These are phyloP conservation scores for Prostheceraeus crozeri DNA, from an alignment of 2,888 invertebrate genomes.

Conservation along the genomic window DNA sequence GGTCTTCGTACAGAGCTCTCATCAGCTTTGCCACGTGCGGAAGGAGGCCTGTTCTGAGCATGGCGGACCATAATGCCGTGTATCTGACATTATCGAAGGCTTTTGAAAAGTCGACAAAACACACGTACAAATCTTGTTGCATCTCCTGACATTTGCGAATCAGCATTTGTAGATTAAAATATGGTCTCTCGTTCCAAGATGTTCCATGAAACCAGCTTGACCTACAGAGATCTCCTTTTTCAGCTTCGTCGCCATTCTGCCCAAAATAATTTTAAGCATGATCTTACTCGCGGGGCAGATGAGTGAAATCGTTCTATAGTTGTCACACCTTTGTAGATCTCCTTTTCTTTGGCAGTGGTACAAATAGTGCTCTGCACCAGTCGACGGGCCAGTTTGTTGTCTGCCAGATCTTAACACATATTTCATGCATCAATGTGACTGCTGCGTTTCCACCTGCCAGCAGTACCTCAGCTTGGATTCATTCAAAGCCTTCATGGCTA, in stretches of 20 bases:
- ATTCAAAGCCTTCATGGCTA: too few species aligned
- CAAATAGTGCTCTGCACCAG: neutral
- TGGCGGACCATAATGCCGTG: neutral
- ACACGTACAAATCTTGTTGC: too few species aligned
- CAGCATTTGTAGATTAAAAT: neutral
- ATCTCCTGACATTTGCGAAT: too few species aligned
- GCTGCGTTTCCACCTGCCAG: neutral
- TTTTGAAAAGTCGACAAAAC: constrained; percentile 1
- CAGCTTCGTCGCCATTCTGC: neutral
- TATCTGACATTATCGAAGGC: constrained; percentile 5
- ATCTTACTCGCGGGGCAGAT: constrained; percentile 1
- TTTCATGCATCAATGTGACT: neutral
- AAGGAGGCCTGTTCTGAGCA: too few species aligned
- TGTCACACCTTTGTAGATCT: neutral
- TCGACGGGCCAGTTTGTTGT: neutral
- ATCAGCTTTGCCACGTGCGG: neutral
- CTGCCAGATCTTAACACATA: neutral
- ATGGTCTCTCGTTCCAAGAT: neutral
- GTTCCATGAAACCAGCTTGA: constrained; percentile 4
- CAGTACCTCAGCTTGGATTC: neutral
- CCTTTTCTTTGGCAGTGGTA: constrained; percentile 4
- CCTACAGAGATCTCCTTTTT: neutral
- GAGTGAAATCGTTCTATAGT: neutral
- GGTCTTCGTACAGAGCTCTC: neutral
- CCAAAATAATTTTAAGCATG: neutral